Conservation (phyloP, 2,797 vertebrate species). For the Coilia nasus region DNA sequence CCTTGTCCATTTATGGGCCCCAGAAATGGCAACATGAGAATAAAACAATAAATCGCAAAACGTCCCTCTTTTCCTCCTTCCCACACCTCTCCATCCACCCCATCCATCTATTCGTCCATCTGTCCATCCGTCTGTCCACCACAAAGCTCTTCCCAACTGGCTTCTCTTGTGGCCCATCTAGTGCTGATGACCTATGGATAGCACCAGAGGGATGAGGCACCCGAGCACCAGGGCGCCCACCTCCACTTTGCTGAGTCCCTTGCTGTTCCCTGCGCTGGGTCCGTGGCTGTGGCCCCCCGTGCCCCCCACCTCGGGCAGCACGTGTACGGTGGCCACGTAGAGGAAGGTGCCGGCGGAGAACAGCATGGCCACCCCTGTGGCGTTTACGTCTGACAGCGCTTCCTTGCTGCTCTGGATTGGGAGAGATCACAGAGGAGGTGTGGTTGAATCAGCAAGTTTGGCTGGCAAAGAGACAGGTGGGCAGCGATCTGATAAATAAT, state of each 20-base stretch:
- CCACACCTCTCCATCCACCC: slow-evolving; percentile 20
- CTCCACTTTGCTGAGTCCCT: slow-evolving; percentile 94
- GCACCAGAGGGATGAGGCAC: slow-evolving; percentile 93
- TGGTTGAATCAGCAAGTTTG: too few relatives aligned
- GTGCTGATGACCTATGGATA: slow-evolving; percentile 96
- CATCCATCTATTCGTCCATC: not conserved
- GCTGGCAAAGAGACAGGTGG: not conserved
- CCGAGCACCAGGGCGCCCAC: slow-evolving; percentile 91
- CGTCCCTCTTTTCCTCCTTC: slow-evolving; percentile 33
- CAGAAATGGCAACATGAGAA: slow-evolving; percentile 36
- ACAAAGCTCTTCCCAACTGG: not conserved
- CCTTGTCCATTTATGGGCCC: not conserved
- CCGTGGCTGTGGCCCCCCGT: slow-evolving; percentile 90
- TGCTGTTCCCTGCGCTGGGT: slow-evolving; percentile 74
- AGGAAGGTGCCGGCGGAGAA: slow-evolving; percentile 99
- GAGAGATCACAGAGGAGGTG: slow-evolving; percentile 40
- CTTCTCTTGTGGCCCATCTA: slow-evolving; percentile 62
- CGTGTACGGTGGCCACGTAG: slow-evolving; percentile 97
- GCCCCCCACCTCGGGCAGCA: slow-evolving; percentile 96
- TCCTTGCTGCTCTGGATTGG: slow-evolving; percentile 93
- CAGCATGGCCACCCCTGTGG: slow-evolving; percentile 97
- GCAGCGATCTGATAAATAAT: not conserved
- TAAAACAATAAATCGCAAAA: not conserved
- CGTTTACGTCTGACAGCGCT: slow-evolving; percentile 94
- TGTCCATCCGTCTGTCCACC: not conserved